Evolutionary conservation across 1,140 invertebrate genomes (phyloP).

Genomic region (Ceratina japonica): DNA sequence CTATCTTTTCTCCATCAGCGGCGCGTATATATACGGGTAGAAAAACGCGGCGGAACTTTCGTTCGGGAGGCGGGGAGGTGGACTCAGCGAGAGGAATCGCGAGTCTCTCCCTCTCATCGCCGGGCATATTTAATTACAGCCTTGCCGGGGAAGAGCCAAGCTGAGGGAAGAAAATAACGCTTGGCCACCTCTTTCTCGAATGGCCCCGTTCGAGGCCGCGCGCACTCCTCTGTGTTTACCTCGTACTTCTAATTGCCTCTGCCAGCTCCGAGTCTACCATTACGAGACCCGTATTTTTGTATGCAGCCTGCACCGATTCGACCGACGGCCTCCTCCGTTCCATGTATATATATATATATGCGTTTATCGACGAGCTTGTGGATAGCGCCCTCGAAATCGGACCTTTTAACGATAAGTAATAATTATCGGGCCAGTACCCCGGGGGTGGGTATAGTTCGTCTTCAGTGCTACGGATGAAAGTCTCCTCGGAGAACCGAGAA

Average conservation of each 20-base stretch:
- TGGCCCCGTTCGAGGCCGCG: conserved; percentile 57
- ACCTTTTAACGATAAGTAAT: conserved; percentile 51
- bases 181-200: conserved; percentile 46
- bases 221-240: conserved; percentile 76
- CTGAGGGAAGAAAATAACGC: conserved; percentile 71
- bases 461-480: background rate
- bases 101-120: conserved; percentile 43
- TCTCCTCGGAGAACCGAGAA: conserved; percentile 2
- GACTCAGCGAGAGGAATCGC: conserved; percentile 24
- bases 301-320: conserved; percentile 34
- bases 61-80: conserved; percentile 6
- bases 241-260: conserved; percentile 78
- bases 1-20: conserved; percentile 60
- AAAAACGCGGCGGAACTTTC: background rate
- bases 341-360: conserved; percentile 6
- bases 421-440: conserved; percentile 59
- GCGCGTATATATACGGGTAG: conserved; percentile 17
- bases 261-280: conserved; percentile 68
- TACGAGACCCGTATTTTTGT: conserved; percentile 66
- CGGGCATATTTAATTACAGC: conserved; percentile 75
- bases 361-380: conserved; percentile 30
- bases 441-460: conserved; percentile 6
- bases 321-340: background rate
- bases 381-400: conserved; percentile 42
- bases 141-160: conserved; percentile 50